Evolutionary conservation across 2,113 vertebrate species (phyloP), one percentile per base, ranked within the genome.

Genomic region (Mustelus asterias): DNA sequence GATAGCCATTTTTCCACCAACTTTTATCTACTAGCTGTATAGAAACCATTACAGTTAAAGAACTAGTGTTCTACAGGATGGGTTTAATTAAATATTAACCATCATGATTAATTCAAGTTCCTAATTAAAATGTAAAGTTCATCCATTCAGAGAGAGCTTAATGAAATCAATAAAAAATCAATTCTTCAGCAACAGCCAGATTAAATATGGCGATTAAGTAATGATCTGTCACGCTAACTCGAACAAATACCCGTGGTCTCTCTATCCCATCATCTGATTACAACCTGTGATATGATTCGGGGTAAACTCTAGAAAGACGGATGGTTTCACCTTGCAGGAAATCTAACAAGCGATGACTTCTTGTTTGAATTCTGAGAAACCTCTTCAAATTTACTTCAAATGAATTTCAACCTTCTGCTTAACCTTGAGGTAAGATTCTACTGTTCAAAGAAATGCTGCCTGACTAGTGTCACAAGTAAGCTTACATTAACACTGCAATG

Each of bases 31-130:
- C 24, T 9, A 44, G 60, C 70, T 29, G 22, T 48, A 26, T 7
- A 3, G 93, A 18, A 0, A 41, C 37, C 20, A 94, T 94, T 69
- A 94, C 4, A 94, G 37, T n/a, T 22, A 65, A 41, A 94, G 10
- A 44, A 18, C 37, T 37, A 24, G 10, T 69, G 41, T 44, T 26
- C 22, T 6, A 60, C 65, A 26, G 22, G 41, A 94, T 67, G 10
- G 22, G 48, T 94, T 70, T 94, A 70, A 94, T 94, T 41, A 94
- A 94, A 22, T 94, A 94, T 94, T 94, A 94, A 41, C 60, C 3
- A 26, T 29, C n/a, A 44, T 70, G 65, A 94, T 67, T 70, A 67
- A 94, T 94, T 67, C 93, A 94, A 29, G 8, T 69, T 60, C 13
- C 26, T 60, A 90, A 33, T 60, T 60, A 41, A 94, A 94, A 63